Evolutionary conservation across 2,797 vertebrate species (phyloP), one percentile per base, ranked within the genome.

Genomic region (Natrix natrix): DNA sequence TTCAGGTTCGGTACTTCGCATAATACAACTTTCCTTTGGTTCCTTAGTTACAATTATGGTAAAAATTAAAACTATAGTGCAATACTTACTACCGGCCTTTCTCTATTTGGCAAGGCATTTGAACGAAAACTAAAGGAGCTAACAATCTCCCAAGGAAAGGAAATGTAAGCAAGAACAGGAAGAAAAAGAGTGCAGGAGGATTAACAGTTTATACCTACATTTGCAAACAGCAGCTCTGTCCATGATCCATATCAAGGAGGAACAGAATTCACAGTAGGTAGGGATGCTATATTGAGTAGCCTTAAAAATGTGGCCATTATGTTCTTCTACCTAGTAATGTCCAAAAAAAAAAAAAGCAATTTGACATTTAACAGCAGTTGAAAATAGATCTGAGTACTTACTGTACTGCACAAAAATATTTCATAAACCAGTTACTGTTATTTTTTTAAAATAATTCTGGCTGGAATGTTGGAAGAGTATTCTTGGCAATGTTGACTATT

Each of bases 221-320:
- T 99, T 99, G 97, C 99, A 99, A 95, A 99, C 99, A 92, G 98
- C 99, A 94, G 99, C 99, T 1, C 98, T 98, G 97, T 99, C 99
- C 99, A 99, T 99, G 98, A 99, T 99, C 99, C 99, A 99, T 97
- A 99, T 99, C 96, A 99, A 98, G 10, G 99, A 99, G 6, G 99
- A 99, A 93, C 99, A 99, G 98, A 98, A 99, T 97, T 99, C 99
- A 96, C 99, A 99, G 98, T 99, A 99, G 0, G 99, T 99, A 88
- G 99, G 99, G 95, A 99, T 99, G 98, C 99, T 99, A 97, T 99
- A 99, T 92, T 99, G 99, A 2, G 99, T 99, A 0, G 99, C 98
- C 96, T 99, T 99, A 95, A 99, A 99, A 96, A 99, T 99, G 97
- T 99, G 99, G 54, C 99, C 99, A 14, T 99, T 99, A 95, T 99